These are phyloP conservation scores for Hydractinia echinata DNA, from an alignment of 30 jellyfish, hydroid and myxozoan species.

Conservation along the genomic window DNA sequence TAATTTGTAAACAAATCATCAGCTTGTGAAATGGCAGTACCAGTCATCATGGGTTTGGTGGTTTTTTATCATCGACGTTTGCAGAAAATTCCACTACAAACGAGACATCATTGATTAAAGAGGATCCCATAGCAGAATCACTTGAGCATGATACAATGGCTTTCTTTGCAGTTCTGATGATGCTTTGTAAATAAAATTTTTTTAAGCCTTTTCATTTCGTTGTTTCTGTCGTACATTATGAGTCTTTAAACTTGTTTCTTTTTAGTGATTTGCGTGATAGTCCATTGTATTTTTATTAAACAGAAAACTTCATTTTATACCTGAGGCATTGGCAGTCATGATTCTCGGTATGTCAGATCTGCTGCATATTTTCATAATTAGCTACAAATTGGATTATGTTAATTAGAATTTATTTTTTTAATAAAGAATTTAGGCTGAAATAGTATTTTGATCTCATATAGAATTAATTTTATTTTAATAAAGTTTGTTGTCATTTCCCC, in stretches of 20 bases:
- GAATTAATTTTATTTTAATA: not conserved
- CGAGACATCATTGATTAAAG: constrained; percentile 20
- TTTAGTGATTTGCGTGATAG: constrained; percentile 60
- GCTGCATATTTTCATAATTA: too few species aligned
- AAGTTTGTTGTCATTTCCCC: not conserved
- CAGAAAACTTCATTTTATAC: constrained; percentile 62
- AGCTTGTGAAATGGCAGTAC: too few species aligned
- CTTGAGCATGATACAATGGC: constrained; percentile 72
- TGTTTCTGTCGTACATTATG: not conserved
- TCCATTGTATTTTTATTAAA: constrained; percentile 54
- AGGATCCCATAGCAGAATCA: constrained; percentile 57
- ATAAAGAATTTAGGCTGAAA: too few species aligned
- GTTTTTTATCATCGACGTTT: too few species aligned
- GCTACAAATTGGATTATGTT: too few species aligned
- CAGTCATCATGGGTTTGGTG: too few species aligned
- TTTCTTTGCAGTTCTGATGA: constrained; percentile 70
- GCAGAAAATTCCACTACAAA: too few species aligned
- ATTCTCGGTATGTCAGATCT: constrained; percentile 45
- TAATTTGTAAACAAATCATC: too few species aligned
- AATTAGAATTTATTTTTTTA: too few species aligned
- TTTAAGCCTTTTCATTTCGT: not conserved
- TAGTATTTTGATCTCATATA: too few species aligned
- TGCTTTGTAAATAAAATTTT: constrained; percentile 53
- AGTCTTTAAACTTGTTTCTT: not conserved
- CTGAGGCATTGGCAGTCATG: constrained; percentile 89